Evolutionary conservation across 1,140 invertebrate species (phyloP).

Genomic region (Plectus sambesii): DNA sequence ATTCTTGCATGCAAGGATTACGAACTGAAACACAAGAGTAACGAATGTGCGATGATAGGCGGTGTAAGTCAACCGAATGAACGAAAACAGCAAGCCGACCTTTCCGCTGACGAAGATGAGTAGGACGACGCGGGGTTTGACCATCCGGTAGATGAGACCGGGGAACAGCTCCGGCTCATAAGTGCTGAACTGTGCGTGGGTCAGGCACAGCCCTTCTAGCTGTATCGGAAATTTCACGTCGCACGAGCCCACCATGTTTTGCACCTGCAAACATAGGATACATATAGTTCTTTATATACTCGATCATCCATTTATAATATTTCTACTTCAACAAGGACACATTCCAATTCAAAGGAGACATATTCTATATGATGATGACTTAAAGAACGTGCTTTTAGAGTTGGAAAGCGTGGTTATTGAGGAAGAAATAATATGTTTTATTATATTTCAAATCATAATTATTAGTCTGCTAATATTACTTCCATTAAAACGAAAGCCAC

Average conservation of each 20-base stretch:
- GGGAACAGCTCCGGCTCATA: slow-evolving; percentile 69
- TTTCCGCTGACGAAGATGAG: slow-evolving; percentile 97
- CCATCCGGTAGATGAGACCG: slow-evolving; percentile 95
- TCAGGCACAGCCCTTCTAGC: slow-evolving; percentile 84
- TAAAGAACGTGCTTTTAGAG: too few relatives aligned
- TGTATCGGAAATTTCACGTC: slow-evolving; percentile 97
- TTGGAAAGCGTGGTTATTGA: too few relatives aligned
- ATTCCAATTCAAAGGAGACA: slow-evolving; percentile 4
- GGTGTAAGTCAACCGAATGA: slow-evolving; percentile 62
- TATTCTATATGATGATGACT: too few relatives aligned
- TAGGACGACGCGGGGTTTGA: slow-evolving; percentile 91
- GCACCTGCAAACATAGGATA: slow-evolving; percentile 59
- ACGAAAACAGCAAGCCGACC: slow-evolving; percentile 57
- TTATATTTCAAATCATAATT: too few relatives aligned
- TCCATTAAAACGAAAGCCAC: too few relatives aligned
- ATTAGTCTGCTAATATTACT: too few relatives aligned
- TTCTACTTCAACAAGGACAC: background rate
- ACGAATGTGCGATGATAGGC: slow-evolving; percentile 18
- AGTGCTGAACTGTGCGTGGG: slow-evolving; percentile 85
- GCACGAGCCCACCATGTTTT: slow-evolving; percentile 99
- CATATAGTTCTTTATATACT: too few relatives aligned
- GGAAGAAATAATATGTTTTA: too few relatives aligned
- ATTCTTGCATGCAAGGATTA: background rate
- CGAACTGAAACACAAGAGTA: slow-evolving; percentile 18
- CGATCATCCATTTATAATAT: too few relatives aligned